phyloP scores from a whole-genome alignment of 1,140 invertebrate species.

The Centruroides vittatus region DNA sequence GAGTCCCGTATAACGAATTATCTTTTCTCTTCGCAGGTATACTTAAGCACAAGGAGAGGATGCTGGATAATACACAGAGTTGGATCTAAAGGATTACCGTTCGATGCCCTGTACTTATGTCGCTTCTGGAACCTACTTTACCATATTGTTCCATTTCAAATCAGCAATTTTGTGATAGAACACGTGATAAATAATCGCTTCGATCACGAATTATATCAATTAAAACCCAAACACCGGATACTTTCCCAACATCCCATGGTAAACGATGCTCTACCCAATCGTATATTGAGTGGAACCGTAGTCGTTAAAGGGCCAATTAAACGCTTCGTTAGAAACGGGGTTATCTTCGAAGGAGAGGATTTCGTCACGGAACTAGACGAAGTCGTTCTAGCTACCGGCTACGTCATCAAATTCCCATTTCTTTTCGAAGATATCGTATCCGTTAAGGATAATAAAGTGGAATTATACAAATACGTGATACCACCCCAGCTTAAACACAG shows the following conservation, averaged over 20 bases:
- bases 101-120: conserved; percentile 20
- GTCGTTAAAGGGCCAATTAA: conserved; percentile 25
- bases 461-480: conserved; percentile 33
- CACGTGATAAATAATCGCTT: conserved; percentile 21
- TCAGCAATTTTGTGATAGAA: not conserved
- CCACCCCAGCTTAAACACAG: conserved; percentile 23
- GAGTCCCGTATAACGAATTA: too few relatives aligned
- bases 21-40: too few relatives aligned
- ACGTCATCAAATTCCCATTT: conserved; percentile 18
- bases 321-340: conserved; percentile 22
- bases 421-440: not conserved
- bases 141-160: not conserved
- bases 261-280: conserved; percentile 36
- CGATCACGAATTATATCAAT: conserved; percentile 32
- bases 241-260: conserved; percentile 36
- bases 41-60: conserved; percentile 33
- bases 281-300: conserved; percentile 25
- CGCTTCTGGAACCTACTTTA: conserved; percentile 12
- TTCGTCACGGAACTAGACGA: conserved; percentile 10
- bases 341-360: conserved; percentile 22
- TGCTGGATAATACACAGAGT: conserved; percentile 33
- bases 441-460: conserved; percentile 24
- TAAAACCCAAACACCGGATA: conserved; percentile 31
- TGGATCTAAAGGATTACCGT: conserved; percentile 22
- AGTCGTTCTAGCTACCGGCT: conserved; percentile 19